phyloP scores from a whole-genome alignment of 1,140 invertebrate species.

The Tetragnatha versicolor region DNA sequence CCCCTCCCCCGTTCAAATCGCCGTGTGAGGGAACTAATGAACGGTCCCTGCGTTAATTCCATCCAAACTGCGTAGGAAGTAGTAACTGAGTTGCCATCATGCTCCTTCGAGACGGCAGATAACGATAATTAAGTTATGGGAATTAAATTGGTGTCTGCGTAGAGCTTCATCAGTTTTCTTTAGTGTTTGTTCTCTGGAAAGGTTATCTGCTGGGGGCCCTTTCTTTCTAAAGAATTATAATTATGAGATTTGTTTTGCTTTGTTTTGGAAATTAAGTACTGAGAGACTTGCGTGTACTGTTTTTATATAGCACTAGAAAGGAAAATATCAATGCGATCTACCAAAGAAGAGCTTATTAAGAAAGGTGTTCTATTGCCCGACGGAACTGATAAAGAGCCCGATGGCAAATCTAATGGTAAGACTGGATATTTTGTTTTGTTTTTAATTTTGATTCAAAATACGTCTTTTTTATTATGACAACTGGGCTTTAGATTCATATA shows the following conservation, averaged over 20 bases:
- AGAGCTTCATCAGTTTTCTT: background rate
- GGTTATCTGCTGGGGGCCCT: background rate
- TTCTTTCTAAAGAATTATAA: no score
- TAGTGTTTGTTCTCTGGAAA: background rate
- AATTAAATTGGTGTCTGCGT: background rate
- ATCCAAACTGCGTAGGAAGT: background rate
- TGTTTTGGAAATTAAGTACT: background rate
- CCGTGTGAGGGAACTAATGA: no score
- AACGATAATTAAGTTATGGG: background rate
- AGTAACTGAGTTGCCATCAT: background rate
- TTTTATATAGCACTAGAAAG: conserved; percentile 85
- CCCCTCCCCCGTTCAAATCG: no score
- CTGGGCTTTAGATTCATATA: no score
- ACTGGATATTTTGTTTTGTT: no score
- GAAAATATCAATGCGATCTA: conserved; percentile 96
- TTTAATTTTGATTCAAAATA: no score
- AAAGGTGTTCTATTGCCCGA: conserved; percentile 93
- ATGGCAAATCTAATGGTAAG: conserved; percentile 48
- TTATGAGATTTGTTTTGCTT: background rate
- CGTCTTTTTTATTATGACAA: no score
- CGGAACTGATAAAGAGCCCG: conserved; percentile 41
- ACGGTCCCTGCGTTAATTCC: no score
- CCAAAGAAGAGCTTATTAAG: conserved; percentile 94
- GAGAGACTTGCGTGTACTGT: background rate
- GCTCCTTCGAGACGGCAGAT: no score